phyloP scores from a whole-genome alignment of 2,888 invertebrate species.

The Tipula confusa region DNA sequence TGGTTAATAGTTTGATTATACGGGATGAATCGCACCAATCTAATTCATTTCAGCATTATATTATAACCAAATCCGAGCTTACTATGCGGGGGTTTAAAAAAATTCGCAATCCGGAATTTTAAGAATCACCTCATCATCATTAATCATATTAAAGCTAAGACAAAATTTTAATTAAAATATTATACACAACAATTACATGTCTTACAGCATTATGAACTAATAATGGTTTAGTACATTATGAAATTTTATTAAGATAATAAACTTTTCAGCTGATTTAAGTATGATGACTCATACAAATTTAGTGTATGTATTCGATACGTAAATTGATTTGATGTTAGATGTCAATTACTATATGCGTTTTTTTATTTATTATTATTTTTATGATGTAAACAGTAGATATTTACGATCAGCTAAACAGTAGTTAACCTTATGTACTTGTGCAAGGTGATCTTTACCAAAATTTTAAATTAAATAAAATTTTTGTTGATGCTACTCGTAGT shows the following conservation, averaged over 20 bases:
- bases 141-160: neutral
- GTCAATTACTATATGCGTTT: neutral
- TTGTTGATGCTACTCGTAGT: neutral
- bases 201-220: neutral
- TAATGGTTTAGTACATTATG: neutral
- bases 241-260: neutral
- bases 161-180: neutral
- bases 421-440: neutral
- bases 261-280: neutral
- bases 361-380: no score
- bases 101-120: neutral
- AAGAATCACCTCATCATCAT: neutral
- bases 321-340: neutral
- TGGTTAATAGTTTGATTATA: neutral
- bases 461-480: neutral
- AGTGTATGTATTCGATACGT: neutral
- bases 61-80: neutral
- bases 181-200: neutral
- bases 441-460: neutral
- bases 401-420: neutral
- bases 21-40: neutral
- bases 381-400: neutral
- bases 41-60: neutral
- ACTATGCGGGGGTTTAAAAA: neutral
- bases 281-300: neutral